A percentile compares a stretch with the other conserved stretches of the same genome.
Conservation (phyloP, 2,113 vertebrate species). For the Campylomormyrus tamandua region DNA sequence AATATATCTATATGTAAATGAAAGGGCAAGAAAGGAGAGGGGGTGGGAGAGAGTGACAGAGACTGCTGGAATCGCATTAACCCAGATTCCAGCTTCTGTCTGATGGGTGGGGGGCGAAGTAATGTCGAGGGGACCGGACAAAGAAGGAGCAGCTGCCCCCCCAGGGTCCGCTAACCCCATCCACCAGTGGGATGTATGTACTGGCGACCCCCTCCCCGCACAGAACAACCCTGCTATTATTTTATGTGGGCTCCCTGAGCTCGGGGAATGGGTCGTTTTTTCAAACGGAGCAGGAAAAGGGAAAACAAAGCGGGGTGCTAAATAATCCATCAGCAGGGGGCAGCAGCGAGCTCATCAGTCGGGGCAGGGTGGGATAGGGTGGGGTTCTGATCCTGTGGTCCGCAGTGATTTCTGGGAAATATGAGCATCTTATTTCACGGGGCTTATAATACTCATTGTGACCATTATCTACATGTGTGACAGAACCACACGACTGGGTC, state of each 20-base stretch:
- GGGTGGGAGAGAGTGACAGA: not conserved
- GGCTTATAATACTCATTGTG: not conserved
- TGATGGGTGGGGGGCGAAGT: not conserved
- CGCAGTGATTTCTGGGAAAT: not conserved
- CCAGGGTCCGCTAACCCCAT: not conserved
- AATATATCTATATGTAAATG: slow-evolving; percentile 5
- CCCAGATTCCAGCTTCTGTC: slow-evolving; percentile 16
- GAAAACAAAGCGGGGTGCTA: no score
- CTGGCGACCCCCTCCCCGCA: not conserved
- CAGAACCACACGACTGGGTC: not conserved
- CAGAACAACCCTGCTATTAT: not conserved
- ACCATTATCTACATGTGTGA: not conserved
- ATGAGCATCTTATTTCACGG: not conserved
- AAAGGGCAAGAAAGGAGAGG: not conserved
- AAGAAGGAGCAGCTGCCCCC: not conserved
- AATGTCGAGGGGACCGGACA: not conserved
- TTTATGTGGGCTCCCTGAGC: not conserved
- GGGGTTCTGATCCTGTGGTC: no score
- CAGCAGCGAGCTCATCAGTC: not conserved
- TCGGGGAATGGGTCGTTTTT: not conserved
- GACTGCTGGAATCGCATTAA: slow-evolving; percentile 17
- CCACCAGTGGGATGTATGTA: not conserved
- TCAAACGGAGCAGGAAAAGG: not conserved
- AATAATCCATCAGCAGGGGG: not conserved
- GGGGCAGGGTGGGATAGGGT: not conserved